Evolutionary conservation across 2,888 invertebrate genomes (phyloP).

Genomic region (Pseudoips prasinana): DNA sequence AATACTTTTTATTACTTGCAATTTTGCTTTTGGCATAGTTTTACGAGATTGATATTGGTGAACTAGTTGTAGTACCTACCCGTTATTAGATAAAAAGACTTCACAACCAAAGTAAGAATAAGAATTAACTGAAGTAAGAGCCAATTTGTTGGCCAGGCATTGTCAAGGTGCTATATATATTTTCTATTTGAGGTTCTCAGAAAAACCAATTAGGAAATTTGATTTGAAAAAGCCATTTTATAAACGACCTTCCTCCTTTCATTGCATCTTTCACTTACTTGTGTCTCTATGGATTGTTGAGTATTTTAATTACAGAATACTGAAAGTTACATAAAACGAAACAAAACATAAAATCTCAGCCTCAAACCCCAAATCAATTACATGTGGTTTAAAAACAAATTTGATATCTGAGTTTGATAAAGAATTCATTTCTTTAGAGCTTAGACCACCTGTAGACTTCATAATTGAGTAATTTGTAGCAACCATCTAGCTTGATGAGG

Average conservation of each 20-base stretch:
- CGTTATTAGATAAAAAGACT: not conserved
- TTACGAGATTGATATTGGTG: slow-evolving; percentile 15
- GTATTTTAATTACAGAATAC: too few species aligned
- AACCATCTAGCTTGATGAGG: slow-evolving; percentile 9
- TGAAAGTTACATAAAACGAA: too few species aligned
- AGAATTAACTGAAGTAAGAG: too few species aligned
- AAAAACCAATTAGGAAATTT: too few species aligned
- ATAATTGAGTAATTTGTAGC: slow-evolving; percentile 23
- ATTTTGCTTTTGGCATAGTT: slow-evolving; percentile 20
- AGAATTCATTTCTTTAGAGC: slow-evolving; percentile 13
- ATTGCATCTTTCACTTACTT: too few species aligned
- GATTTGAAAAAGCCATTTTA: too few species aligned
- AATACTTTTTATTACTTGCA: slow-evolving; percentile 17
- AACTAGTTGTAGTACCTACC: slow-evolving; percentile 6
- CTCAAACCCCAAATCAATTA: slow-evolving; percentile 21
- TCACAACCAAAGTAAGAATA: too few species aligned
- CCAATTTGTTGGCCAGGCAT: too few species aligned
- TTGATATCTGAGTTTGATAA: slow-evolving; percentile 17
- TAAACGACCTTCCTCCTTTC: too few species aligned
- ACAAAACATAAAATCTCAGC: slow-evolving; percentile 6
- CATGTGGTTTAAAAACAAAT: slow-evolving; percentile 8
- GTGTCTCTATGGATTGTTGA: too few species aligned
- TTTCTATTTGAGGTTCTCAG: too few species aligned
- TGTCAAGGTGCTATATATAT: too few species aligned
- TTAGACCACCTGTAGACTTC: slow-evolving; percentile 18